Percentiles rank a stretch among this genome's conserved stretches.
These are phyloP conservation scores for Drosophila percnosoma DNA, from an alignment of 2,888 invertebrate genomes.

Conservation along the genomic window DNA sequence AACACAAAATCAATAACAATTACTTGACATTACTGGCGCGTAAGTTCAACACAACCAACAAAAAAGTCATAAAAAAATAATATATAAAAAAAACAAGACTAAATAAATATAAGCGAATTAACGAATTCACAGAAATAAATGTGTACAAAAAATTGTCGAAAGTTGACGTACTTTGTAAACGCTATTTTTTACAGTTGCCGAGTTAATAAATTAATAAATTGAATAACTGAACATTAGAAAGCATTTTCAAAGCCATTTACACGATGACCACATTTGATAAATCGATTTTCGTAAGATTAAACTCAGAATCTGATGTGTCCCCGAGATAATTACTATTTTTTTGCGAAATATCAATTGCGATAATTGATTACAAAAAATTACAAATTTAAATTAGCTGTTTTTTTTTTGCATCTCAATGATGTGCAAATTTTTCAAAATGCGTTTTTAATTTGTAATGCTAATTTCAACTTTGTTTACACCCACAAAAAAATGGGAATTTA, in stretches of 20 bases:
- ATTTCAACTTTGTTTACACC: background rate
- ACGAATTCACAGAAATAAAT: slow-evolving; percentile 18
- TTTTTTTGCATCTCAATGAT: slow-evolving; percentile 1
- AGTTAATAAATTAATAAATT: slow-evolving; percentile 1
- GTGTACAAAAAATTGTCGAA: slow-evolving; percentile 24
- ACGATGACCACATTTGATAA: slow-evolving; percentile 45
- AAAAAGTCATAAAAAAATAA: slow-evolving; percentile 25
- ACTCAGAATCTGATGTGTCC: slow-evolving; percentile 11
- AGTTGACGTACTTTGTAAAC: slow-evolving; percentile 27
- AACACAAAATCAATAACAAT: slow-evolving; percentile 73
- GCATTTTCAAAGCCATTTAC: slow-evolving; percentile 12
- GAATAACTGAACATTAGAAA: slow-evolving; percentile 28
- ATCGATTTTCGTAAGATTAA: slow-evolving; percentile 27
- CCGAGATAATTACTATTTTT: slow-evolving; percentile 24
- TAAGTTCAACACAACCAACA: slow-evolving; percentile 33
- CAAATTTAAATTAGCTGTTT: background rate
- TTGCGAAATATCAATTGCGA: slow-evolving; percentile 4
- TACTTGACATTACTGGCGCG: slow-evolving; percentile 69
- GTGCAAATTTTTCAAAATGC: background rate
- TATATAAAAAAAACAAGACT: slow-evolving; percentile 14
- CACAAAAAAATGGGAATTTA: background rate
- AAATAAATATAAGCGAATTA: background rate
- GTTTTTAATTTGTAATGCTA: slow-evolving; percentile 1
- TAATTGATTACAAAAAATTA: slow-evolving; percentile 19
- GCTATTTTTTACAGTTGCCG: slow-evolving; percentile 25